Base-by-base conservation (phyloP, 2,797 vertebrate species). In the Intellagama lesueurii region DNA sequence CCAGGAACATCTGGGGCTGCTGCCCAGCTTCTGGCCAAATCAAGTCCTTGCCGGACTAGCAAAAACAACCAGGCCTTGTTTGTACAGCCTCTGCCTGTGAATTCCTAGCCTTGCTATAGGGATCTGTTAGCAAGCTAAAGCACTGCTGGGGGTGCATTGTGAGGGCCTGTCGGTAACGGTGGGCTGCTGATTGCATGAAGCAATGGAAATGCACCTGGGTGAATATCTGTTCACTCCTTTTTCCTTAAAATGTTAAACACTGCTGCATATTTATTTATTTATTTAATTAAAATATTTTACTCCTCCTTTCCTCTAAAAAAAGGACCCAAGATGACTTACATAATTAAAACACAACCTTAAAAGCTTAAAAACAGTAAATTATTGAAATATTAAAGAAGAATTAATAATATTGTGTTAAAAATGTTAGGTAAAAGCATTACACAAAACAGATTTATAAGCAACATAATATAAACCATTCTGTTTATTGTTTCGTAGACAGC, bases 11-110 rank as follows among this genome's bases (percentile, higher is more conserved):
- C 30, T 87, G 75, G 75, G 75, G 22, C 16, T 64, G 12, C 9
- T 14, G 35, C 26, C 64, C 4, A 17, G 1, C 22, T 52, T 5
- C 5, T 47, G 60, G 60, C 83, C 78, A 49, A 66, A 49, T 5
- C 26, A 47, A 0, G 2, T 80, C 40, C 26, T 79, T 81, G 28
- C 64, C 72, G 82, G 16, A 69, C 14, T 35, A 69, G 75, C 68
- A 47, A 78, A 35, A 90, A 60, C 72, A 83, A 79, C 56, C 22
- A 69, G n/a, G 66, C 68, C 66, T 85, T 84, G 66, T 89, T 66
- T 81, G 52, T 1, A 35, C 56, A 28, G n/a, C 60, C 80, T 86
- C n/a, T 49, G 30, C 14, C 52, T 19, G 6, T 81, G 77, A 44
- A 44, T 84, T 88, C 32, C 64, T 47, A 85, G 8, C 52, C n/a